Base-by-base conservation (phyloP, 1,140 invertebrate species). In the Venturia canescens region DNA sequence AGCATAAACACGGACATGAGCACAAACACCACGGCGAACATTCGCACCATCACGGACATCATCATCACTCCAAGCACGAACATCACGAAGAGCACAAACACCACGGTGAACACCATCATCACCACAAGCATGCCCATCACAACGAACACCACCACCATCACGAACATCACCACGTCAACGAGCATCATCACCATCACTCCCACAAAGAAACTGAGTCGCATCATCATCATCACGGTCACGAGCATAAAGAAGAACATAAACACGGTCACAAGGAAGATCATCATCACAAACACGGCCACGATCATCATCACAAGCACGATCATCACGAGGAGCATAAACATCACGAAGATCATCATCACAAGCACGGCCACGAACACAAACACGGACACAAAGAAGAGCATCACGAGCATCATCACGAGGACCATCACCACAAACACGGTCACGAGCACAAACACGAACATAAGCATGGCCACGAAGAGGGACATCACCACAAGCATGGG, bases 181-280 rank as follows among this genome's bases (percentile, higher is more conserved):
- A 85, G 27, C 87, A 87, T 38, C 81, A 87, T 23, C 83, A 86
- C 23, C 80, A 74, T 18, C 87, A 90, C 48, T 83, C 80, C 0
- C 88, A 88, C 21, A 84, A 86, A 11, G 83, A 88, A 29, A 23
- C 60, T 1, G 85, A 90, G 71, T 86, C 85, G 23, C 89, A 90
- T 79, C 86, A 90, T 23, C 88, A 90, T 16, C 86, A 89, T 38
- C 89, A 90, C 38, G 86, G 85, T 0, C 88, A 90, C 16, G 86
- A 86, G 0, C 89, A 89, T 18, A 83, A 86, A 16, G 83, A 88
- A 31, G 85, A 88, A 1, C 88, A 89, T 31, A 80, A 88, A 0
- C 88, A 89, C 74, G 79, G 84, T 0, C 88, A 90, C 78, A 83
- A 85, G 0, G 81, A 89, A 7, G 85, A 88, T 18, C 88, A 90